Conservation (phyloP, 2,888 invertebrate genomes). For the Pseudeuparius sepicola region DNA sequence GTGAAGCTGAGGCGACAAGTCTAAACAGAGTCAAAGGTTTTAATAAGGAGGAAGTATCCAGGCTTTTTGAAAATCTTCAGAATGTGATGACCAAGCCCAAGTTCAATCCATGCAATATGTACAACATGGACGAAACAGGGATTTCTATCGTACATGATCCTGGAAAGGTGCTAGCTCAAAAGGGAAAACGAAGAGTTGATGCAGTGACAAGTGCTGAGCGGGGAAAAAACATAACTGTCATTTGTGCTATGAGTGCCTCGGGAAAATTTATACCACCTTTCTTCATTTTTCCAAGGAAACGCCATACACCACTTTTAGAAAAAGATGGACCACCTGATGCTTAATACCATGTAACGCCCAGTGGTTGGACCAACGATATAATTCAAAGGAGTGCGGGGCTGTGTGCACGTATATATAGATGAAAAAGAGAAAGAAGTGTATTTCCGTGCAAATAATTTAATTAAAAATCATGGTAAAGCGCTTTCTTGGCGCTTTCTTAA, state of each 20-base stretch:
- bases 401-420: too few species aligned
- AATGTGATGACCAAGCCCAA: too few species aligned
- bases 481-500: slow-evolving; percentile 24
- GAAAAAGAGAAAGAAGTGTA: too few species aligned
- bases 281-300: slow-evolving; percentile 39
- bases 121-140: too few species aligned
- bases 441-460: too few species aligned
- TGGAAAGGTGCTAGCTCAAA: slow-evolving; percentile 1
- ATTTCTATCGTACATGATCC: too few species aligned
- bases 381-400: too few species aligned
- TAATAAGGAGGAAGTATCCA: neutral
- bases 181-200: neutral
- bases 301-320: slow-evolving; percentile 34
- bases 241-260: slow-evolving; percentile 36
- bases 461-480: too few species aligned
- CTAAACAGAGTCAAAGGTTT: slow-evolving; percentile 3
- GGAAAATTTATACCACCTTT: slow-evolving; percentile 38
- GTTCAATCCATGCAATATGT: too few species aligned
- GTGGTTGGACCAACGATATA: slow-evolving; percentile 26
- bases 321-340: slow-evolving; percentile 35
- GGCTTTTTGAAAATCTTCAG: neutral
- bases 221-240: too few species aligned
- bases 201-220: too few species aligned
- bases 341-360: slow-evolving; percentile 26
- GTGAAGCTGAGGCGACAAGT: too few species aligned